Evolutionary conservation across 1,140 invertebrate species (phyloP), one percentile per base, ranked within the genome.

Genomic region (Eriocheir sinensis): DNA sequence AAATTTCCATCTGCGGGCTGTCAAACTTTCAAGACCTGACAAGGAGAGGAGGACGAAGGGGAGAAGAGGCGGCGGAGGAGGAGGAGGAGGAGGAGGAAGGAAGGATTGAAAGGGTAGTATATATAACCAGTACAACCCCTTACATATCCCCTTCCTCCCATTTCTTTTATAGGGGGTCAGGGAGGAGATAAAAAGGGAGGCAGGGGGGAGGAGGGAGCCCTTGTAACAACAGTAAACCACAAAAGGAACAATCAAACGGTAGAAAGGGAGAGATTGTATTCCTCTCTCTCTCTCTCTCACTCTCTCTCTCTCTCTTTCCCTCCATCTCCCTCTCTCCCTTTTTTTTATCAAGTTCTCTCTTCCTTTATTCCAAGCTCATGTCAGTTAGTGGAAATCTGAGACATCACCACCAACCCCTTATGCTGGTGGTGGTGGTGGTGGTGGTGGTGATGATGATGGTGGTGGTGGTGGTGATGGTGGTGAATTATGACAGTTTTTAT

Each of bases 241-340:
- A 72, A 72, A 72, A n/a, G 60, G n/a, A 2, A 72, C 60, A 72
- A 72, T 17, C 44, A 48, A 4, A 48, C 4, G 15, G 60, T 8
- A 8, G 27, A 72, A 72, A 72, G 60, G 60, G 27, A 21, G 21
- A 72, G 60, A 72, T 72, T 72, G 60, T 72, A 72, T 72, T 72
- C n/a, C 60, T 72, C 60, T 72, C 60, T 72, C 60, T 72, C 60
- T 72, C 60, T 72, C 60, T 72, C 60, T 72, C 60, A n/a, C 60
- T 72, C 60, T 72, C 60, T 72, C 60, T 72, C 60, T 72, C 60
- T 72, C 60, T 72, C 60, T 72, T n/a, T 72, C 60, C n/a, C 60
- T 72, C 60, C 1, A 21, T 72, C 60, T 72, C 53, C 53, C 44
- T 48, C 44, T 15, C 44, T 8, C 15, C 44, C 15, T 48, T 48